Evolutionary conservation across 2,113 vertebrate genomes (phyloP).

Genomic region (Pundamilia nyererei): DNA sequence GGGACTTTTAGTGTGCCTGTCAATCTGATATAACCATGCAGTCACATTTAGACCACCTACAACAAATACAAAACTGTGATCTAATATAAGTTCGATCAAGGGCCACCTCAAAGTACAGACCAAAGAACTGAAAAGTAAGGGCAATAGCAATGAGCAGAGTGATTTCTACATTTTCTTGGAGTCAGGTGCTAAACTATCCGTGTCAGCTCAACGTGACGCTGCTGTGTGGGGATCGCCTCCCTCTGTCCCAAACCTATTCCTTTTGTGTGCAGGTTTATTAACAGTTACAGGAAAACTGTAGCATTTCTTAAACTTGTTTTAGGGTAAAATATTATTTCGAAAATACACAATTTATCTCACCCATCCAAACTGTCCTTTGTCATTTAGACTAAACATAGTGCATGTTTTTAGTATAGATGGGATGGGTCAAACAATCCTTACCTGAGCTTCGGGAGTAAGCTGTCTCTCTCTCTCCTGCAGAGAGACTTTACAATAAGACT

Average conservation of each 20-base stretch:
- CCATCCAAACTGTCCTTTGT: not conserved
- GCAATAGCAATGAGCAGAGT: not conserved
- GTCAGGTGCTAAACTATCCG: not conserved
- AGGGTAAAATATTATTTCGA: rapidly evolving
- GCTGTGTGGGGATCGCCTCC: not conserved
- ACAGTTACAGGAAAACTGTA: not conserved
- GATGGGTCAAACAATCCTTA: conserved; percentile 19
- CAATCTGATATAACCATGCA: not conserved
- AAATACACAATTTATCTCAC: not conserved
- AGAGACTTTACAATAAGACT: conserved; percentile 98
- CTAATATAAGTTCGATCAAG: not conserved
- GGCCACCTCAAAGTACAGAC: not conserved
- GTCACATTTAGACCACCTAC: not conserved
- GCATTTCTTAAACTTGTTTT: not conserved
- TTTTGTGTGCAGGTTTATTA: not conserved
- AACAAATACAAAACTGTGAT: not conserved
- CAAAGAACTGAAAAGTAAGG: not conserved
- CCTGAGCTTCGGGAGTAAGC: conserved; percentile 93
- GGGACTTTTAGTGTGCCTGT: not conserved
- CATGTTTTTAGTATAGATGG: not conserved
- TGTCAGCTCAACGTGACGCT: not conserved
- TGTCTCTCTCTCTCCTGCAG: conserved; percentile 96
- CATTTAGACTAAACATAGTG: not conserved
- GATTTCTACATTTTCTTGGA: not conserved
- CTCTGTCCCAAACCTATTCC: not conserved